phyloP scores from a whole-genome alignment of 2,797 vertebrate genomes.

The Anas flavirostris region DNA sequence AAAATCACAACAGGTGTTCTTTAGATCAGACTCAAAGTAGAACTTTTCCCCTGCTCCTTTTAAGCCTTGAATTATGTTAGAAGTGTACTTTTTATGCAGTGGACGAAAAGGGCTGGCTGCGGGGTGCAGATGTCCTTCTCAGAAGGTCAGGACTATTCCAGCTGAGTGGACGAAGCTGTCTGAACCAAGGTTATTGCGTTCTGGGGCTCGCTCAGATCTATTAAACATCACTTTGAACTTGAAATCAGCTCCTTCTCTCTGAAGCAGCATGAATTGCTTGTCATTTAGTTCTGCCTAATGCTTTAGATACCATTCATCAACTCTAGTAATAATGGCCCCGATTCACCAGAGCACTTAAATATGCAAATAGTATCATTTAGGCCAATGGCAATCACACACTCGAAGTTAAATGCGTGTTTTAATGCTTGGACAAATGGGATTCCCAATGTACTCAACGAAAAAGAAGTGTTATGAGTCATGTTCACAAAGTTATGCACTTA shows the following conservation, averaged over 20 bases:
- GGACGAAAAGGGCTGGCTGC: neutral
- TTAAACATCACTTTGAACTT: neutral
- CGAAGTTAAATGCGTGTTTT: neutral
- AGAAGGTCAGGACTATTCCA: neutral
- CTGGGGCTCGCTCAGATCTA: neutral
- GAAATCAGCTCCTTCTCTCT: neutral
- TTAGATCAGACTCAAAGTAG: neutral
- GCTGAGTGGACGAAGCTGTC: neutral
- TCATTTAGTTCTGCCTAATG: neutral
- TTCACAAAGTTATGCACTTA: neutral
- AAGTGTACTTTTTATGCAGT: neutral
- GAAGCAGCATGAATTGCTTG: neutral
- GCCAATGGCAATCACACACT: accelerated
- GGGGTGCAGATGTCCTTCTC: neutral
- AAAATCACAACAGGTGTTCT: neutral
- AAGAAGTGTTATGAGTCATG: neutral
- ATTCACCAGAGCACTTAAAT: neutral
- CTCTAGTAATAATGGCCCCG: neutral
- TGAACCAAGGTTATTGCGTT: neutral
- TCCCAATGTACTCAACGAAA: neutral
- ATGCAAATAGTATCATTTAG: neutral
- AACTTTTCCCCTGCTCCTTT: neutral
- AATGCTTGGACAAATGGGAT: neutral
- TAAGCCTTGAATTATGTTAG: neutral
- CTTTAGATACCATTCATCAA: neutral